Base-by-base conservation (phyloP, 2,888 invertebrate genomes). In the Nemapogon koenigi region DNA sequence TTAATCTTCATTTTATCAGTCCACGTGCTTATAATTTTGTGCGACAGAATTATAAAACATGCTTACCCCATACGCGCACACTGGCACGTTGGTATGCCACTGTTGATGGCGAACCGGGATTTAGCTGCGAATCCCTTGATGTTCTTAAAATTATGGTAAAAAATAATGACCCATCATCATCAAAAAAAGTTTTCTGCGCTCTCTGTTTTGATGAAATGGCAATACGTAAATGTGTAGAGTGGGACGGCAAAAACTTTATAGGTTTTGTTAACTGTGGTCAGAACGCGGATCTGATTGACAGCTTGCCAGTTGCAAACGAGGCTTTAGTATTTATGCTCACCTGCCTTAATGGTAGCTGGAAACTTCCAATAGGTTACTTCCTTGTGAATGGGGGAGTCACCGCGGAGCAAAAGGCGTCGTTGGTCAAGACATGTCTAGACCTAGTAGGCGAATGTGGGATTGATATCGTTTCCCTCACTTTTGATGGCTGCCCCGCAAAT, bases 21-120 rank as follows among this genome's bases (percentile, higher is more conserved):
- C 47, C 49, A 3, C 49, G 45, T 42, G 57, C 49, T 2, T 55
- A 59, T 41, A 37, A 48, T 4, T 59, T 50, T 43, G 50, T 60
- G 2, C 35, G 55, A 33, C 18, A 51, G 33, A 40, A 37, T 3
- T 59, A 52, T 38, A 38, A 48, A 14, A 47, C 46, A 7, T 43
- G 41, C 19, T 37, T 58, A 16, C 57, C 59, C 18, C 49, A 52
- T 41, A 41, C 41, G 14, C 44, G 43, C 10, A 55, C 54, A 3
- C 46, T 59, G 3, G 43, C 48, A 19, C 51, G 45, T 16, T 62
- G 57, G 59, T 55, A 51, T 29, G 27, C 42, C 15, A 41, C 40
- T 11, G 41, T 57, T 14, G 44, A 55, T 43, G 51, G 48, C 3
- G 36, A 47, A n/a, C 55, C 57, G 8, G 56, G 58, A 1, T 53